Percentiles rank a stretch among this genome's conserved stretches.
phyloP scores from a whole-genome alignment of 2,113 vertebrate genomes.

The Ardeotis arabs region DNA sequence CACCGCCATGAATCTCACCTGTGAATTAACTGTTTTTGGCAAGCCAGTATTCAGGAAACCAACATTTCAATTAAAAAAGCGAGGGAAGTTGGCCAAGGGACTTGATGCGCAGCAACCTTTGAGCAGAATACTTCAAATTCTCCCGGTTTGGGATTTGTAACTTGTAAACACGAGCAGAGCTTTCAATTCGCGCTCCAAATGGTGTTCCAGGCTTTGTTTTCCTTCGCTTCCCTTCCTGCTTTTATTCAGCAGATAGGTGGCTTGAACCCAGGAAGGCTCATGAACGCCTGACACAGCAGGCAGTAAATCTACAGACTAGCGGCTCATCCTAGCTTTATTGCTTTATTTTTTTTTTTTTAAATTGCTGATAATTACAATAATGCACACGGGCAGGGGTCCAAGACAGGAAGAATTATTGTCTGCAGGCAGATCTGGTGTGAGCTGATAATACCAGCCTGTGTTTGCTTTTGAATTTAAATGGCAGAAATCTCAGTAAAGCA shows the following conservation, averaged over 20 bases:
- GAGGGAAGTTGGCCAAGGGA: background rate
- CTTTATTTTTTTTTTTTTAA: conserved; percentile 72
- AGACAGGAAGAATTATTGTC: conserved; percentile 79
- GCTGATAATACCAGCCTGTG: conserved; percentile 70
- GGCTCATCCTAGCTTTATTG: conserved; percentile 67
- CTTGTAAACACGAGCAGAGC: background rate
- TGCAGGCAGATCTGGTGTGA: conserved; percentile 75
- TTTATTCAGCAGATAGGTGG: conserved; percentile 59
- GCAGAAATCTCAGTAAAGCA: conserved; percentile 60
- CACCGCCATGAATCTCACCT: background rate
- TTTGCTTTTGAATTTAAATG: conserved; percentile 71
- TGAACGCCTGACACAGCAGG: conserved; percentile 65
- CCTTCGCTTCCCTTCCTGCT: conserved; percentile 21
- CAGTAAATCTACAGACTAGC: conserved; percentile 58
- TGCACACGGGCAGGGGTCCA: conserved; percentile 72
- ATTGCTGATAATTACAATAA: conserved; percentile 80
- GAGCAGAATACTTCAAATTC: background rate
- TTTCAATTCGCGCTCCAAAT: background rate
- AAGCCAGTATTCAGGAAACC: background rate
- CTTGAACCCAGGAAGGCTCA: conserved; percentile 62
- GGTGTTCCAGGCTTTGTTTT: conserved; percentile 20
- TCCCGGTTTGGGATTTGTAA: background rate
- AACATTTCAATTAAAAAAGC: background rate
- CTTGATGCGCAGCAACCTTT: background rate
- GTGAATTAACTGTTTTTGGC: background rate